Evolutionary conservation across 2,797 vertebrate species (phyloP).

Genomic region (Brachymystax lenok): DNA sequence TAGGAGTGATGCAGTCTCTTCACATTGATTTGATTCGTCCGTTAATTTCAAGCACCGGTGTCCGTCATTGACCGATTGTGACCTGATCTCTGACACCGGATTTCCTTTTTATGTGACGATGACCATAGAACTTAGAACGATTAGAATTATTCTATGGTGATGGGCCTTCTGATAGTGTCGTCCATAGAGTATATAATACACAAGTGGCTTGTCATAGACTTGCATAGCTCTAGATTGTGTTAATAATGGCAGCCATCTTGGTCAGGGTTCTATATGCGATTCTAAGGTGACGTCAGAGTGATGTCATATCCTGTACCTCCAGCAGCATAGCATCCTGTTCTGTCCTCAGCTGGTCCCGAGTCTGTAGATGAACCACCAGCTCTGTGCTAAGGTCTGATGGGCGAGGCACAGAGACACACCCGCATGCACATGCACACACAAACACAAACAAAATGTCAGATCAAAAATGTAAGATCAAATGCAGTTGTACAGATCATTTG

Average conservation of each 20-base stretch:
- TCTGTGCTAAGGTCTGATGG: constrained; percentile 76
- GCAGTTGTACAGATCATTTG: too few species aligned
- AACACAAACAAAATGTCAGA: not conserved
- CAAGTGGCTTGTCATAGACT: too few species aligned
- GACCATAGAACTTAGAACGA: not conserved
- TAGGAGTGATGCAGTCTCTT: constrained; percentile 6
- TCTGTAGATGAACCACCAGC: constrained; percentile 76
- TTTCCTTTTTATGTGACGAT: not conserved
- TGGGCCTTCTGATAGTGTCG: not conserved
- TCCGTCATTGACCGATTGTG: not conserved
- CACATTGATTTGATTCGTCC: constrained; percentile 19
- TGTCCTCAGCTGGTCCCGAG: constrained; percentile 78
- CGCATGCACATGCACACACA: not conserved
- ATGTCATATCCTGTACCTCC: constrained; percentile 79
- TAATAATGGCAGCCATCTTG: too few species aligned
- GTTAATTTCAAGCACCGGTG: not conserved
- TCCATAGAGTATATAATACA: too few species aligned
- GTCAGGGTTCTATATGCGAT: too few species aligned
- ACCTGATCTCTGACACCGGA: not conserved
- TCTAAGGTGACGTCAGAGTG: constrained; percentile 42
- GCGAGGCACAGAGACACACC: constrained; percentile 3
- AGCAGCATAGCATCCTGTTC: constrained; percentile 81
- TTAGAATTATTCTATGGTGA: not conserved
- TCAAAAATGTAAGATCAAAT: not conserved
- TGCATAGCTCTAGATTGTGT: too few species aligned